Evolutionary conservation across 2,113 vertebrate species (phyloP).

Genomic region (Sebastes schlegelii): DNA sequence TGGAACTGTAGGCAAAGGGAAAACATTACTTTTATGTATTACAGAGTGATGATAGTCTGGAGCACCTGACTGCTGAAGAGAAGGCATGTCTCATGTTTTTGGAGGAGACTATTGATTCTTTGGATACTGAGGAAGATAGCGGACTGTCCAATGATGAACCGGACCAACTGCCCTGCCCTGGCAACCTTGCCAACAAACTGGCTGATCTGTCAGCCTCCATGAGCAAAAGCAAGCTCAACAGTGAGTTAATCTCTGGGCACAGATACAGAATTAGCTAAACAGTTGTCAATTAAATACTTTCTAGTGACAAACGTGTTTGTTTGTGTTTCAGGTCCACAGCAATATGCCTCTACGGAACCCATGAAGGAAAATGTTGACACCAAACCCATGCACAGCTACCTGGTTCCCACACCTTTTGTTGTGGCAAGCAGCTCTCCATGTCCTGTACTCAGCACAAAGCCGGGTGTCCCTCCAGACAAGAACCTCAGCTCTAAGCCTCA

Average conservation of each 20-base stretch:
- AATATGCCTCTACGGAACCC: conserved; percentile 17
- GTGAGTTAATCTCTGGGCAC: conserved; percentile 61
- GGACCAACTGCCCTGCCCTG: conserved; percentile 56
- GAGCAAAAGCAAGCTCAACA: conserved; percentile 59
- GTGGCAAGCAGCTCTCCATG: conserved; percentile 60
- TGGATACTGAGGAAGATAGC: conserved; percentile 90
- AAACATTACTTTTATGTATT: conserved; percentile 21
- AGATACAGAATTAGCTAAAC: conserved; percentile 13
- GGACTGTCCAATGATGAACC: conserved; percentile 85
- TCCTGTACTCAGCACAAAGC: conserved; percentile 67
- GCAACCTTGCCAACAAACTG: conserved; percentile 67
- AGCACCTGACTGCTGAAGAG: conserved; percentile 93
- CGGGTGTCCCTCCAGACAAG: conserved; percentile 9
- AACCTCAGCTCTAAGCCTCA: conserved; percentile 27
- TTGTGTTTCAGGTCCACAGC: conserved; percentile 75
- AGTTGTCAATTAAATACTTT: not conserved
- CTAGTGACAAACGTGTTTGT: conserved; percentile 7
- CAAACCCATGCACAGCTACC: conserved; percentile 44
- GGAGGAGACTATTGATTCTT: conserved; percentile 93
- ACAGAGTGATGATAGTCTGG: conserved; percentile 89
- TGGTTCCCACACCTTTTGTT: conserved; percentile 77
- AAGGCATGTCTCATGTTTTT: conserved; percentile 94
- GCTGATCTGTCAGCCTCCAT: conserved; percentile 73
- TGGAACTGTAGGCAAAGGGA: not conserved
- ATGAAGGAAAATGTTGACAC: conserved; percentile 19